Base-by-base conservation (phyloP, 2,888 invertebrate genomes). In the Patella caerulea region DNA sequence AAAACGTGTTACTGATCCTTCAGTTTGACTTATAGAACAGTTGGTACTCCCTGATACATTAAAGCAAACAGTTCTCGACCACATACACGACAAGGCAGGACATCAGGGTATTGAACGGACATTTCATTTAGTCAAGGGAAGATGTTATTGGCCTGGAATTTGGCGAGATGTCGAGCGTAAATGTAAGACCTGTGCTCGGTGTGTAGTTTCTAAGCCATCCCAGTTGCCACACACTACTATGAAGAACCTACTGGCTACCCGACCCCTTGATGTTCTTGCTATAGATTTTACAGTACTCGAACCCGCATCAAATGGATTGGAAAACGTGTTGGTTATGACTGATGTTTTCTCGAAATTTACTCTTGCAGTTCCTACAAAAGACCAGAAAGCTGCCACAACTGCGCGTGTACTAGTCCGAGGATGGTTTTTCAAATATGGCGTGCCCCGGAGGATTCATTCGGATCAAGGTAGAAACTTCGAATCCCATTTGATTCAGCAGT, bases 281-380 rank as follows among this genome's bases (percentile, higher is more conserved):
- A 79, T 86, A 19, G 85, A 85, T 75, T 86, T 85, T 65, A 81
- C 83, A 2, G 24, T 80, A 9, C 72, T 85, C 53, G 83, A 85
- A 53, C 71, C 34, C 72, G 77, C 79, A n/a, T 70, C 56, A 17
- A 74, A 78, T 78, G 82, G 24, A 24, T 24, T 24, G 24, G 24
- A 24, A 82, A 14, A 85, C 73, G 83, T 85, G 7, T 71, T 86
- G 24, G 84, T 85, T 3, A 78, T 85, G 75, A 83, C 84, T 3
- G 85, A 84, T 73, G 79, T 83, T 17, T 83, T 78, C 74, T 74
- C 77, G 24, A 80, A 81, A 73, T 79, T 77, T 71, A 81, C 79
- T 14, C 59, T 76, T 24, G 80, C 81, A 15, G 71, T 83, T 19
- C 77, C 81, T 15, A 81, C 81, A 24, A 75, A 73, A 52, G 73